Base-by-base conservation (phyloP, 2,113 vertebrate genomes). In the Hyperoodon ampullatus region DNA sequence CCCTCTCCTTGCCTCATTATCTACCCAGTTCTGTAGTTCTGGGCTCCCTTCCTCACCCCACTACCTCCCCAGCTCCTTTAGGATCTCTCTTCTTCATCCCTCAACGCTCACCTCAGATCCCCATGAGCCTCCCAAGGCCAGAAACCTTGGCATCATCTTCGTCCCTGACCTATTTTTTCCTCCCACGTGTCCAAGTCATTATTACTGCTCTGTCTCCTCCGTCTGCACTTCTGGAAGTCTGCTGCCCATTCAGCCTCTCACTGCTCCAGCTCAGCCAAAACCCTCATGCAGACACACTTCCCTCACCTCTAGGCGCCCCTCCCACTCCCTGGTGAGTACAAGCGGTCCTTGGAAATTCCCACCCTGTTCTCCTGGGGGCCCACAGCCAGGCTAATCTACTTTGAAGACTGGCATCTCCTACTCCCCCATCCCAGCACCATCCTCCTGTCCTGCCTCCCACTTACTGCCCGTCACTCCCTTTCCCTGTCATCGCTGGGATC, bases 81-180 rank as follows among this genome's bases (percentile, higher is more conserved):
- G 81, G 47, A 94, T 4, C 89, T 88, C 88, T 72, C 35, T 18
- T 93, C 89, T 61, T 30, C 44, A 39, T 81, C 97, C 87, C 77
- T 84, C 75, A 26, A 28, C 0, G 12, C 87, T 97, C 94, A 97
- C 95, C 90, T 61, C 85, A 72, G 61, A 53, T 84, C 68, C 80
- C 88, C 47, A 89, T 3, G 68, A 91, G 92, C 66, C 83, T 90
- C 83, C 72, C 93, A 93, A 95, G 89, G 81, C 93, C 92, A 97
- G 92, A 97, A 98, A 97, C 95, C 84, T 96, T 97, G 94, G 95
- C 97, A 12, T 96, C 71, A 33, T 88, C 96, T 94, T 95, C 10
- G 47, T 97, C 88, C 95, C 93, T 98, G 97, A 98, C 97, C 96
- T 97, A 89, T 95, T 97, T 98, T 97, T 96, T 98, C 98, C 97